Evolutionary conservation across 2,113 vertebrate species (phyloP).

Genomic region (Vulpes lagopus): DNA sequence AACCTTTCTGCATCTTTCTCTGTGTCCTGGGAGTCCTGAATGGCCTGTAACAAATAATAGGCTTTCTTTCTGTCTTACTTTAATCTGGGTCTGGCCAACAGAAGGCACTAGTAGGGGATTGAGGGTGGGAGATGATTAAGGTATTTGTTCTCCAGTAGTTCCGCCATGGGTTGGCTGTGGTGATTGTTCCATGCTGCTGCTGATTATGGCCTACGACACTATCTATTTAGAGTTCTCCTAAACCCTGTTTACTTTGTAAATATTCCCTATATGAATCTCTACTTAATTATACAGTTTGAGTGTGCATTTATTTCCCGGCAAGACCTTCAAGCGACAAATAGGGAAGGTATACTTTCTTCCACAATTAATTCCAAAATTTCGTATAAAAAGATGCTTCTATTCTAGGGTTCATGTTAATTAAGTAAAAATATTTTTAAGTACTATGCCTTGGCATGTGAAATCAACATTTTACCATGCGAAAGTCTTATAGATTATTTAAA

Average conservation of each 20-base stretch:
- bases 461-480: background rate
- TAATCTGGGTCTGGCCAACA: background rate
- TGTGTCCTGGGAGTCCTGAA: background rate
- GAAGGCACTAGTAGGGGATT: background rate
- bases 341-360: background rate
- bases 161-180: background rate
- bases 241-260: background rate
- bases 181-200: background rate
- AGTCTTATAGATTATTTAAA: background rate
- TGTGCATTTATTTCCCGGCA: background rate
- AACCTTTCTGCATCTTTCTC: background rate
- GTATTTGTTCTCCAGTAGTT: background rate
- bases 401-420: background rate
- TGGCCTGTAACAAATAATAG: background rate
- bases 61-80: background rate
- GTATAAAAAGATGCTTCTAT: background rate
- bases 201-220: background rate
- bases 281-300: background rate
- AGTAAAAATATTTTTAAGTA: background rate
- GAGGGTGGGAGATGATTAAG: background rate
- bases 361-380: background rate
- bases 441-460: background rate
- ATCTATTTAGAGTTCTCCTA: background rate
- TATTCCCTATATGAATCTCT: background rate
- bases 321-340: background rate